Base-by-base conservation (phyloP, 2,113 vertebrate genomes). In the Pachycephala philippinensis region DNA sequence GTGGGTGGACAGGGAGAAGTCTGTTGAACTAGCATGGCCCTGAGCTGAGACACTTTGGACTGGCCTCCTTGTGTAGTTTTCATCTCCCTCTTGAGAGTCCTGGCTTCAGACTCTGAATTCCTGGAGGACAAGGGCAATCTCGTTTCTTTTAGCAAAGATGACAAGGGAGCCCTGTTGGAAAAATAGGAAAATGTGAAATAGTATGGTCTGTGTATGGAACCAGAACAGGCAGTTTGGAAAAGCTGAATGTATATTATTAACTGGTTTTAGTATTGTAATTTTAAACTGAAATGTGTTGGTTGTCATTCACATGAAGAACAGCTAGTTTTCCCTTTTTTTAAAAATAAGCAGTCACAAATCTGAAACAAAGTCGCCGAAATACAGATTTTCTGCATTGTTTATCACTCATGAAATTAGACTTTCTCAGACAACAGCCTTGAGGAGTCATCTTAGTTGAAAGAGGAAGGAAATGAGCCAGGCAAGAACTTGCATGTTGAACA, bases 391-490 rank as follows among this genome's bases (percentile, higher is more conserved):
- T 81, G 12, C 27, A 39, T 40, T 89, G 35, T 68, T 72, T 45
- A 35, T 66, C 6, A 1, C 21, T 30, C 31, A n/a, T 52, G 15
- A 92, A 75, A 92, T 71, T n/a, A 64, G 39, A 23, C 39, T 72
- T 90, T 56, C 28, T 63, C 57, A 80, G 56, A 60, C 4, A 10
- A 54, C n/a, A 91, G 31, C 72, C 60, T 23, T 63, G 65, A 68
- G 42, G 72, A 82, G 4, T 84, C 52, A 76, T 64, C 42, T 59
- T 23, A 40, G 3, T 24, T 50, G 42, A 75, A 75, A 72, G 14
- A 75, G 60, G 72, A 94, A 89, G 95, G 81, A 97, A 87, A 83
- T 75, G 61, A 94, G 45, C 27, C 69, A 52, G 70, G 50, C 83
- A 65, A 76, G 50, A 89, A 79, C 53, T 60, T 84, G n/a, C 49